Percentiles rank a stretch among this genome's conserved stretches.
Conservation (phyloP, 1,140 invertebrate genomes). For the Zaprionus lachaisei region DNA sequence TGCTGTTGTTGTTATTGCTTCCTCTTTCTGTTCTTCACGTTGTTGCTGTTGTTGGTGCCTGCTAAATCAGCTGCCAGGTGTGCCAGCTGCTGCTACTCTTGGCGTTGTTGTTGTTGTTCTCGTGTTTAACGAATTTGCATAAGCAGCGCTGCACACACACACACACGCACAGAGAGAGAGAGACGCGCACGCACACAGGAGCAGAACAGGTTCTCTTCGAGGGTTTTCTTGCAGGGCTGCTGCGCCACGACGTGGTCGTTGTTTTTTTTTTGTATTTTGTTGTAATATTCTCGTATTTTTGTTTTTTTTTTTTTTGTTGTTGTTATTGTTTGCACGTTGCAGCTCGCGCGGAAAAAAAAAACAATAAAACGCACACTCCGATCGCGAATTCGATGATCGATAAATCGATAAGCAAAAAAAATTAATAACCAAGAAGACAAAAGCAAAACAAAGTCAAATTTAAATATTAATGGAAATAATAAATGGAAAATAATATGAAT, state of each 20-base stretch:
- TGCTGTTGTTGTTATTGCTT: conserved; percentile 13
- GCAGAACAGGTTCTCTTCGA: conserved; percentile 62
- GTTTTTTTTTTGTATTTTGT: conserved; percentile 26
- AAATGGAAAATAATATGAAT: conserved; percentile 1
- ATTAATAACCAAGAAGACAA: background rate
- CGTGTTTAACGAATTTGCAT: conserved; percentile 63
- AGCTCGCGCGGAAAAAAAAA: conserved; percentile 3
- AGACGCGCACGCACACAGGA: conserved; percentile 17
- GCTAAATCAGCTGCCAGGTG: conserved; percentile 74
- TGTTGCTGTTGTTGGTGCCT: conserved; percentile 26
- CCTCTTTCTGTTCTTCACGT: conserved; percentile 13
- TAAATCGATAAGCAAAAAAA: conserved; percentile 12
- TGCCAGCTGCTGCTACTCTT: conserved; percentile 38
- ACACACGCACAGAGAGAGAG: conserved; percentile 10
- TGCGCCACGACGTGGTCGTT: background rate
- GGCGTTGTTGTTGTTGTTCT: conserved; percentile 26
- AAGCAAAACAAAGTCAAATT: background rate
- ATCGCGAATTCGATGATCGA: conserved; percentile 3
- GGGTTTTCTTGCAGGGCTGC: conserved; percentile 40
- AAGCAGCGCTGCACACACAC: conserved; percentile 35
- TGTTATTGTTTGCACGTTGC: conserved; percentile 31
- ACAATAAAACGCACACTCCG: conserved; percentile 43
- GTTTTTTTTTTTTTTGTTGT: conserved; percentile 16
- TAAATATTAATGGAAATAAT: conserved; percentile 11
- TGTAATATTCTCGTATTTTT: conserved; percentile 18